Evolutionary conservation across 2,888 invertebrate species (phyloP), one percentile per base, ranked within the genome.

Genomic region (Cistogaster globosa): DNA sequence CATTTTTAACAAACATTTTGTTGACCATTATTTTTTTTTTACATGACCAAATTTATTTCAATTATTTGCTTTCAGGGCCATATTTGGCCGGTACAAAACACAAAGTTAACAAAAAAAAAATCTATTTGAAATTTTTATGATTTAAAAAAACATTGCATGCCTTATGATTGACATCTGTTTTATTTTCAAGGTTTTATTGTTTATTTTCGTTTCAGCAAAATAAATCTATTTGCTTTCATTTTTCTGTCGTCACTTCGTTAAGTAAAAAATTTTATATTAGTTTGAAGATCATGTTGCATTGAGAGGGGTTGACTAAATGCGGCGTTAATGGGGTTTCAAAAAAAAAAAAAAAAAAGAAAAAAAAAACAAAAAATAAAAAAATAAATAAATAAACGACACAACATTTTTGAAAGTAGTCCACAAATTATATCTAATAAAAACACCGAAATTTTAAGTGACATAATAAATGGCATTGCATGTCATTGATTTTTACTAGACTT

Each of bases 131-230:
- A 68, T 60, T 58, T 42, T 18, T 67, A 58, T 6, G 4, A 51
- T 45, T 55, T 20, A 36, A 71, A 63, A 65, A 72, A 18, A 12
- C 60, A 68, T 81, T 81, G 74, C 60, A 60, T 81, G 74, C 45
- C 42, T 5, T n/a, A 36, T 74, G 80, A 74, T 68, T 74, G 80
- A 74, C 74, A 68, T 67, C 67, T 74, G 53, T 32, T 68, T 53
- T 12, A 36, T 68, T 79, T 68, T 68, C 80, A 68, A 74, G 80
- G 74, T 74, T 81, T 45, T 11, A 7, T 16, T 58, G 9, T 62
- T 55, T 51, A 18, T 45, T 57, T 58, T 22, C 14, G 4, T n/a
- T 45, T 16, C 45, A 42, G 69, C 26, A 60, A 48, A 51, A 60
- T 22, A 60, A 53, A 68, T 75, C 16, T 45, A 57, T 65, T 55